Base-by-base conservation (phyloP, 30 jellyfish, hydroid and myxozoan genomes). In the Hydractinia symbiolongicarpus region DNA sequence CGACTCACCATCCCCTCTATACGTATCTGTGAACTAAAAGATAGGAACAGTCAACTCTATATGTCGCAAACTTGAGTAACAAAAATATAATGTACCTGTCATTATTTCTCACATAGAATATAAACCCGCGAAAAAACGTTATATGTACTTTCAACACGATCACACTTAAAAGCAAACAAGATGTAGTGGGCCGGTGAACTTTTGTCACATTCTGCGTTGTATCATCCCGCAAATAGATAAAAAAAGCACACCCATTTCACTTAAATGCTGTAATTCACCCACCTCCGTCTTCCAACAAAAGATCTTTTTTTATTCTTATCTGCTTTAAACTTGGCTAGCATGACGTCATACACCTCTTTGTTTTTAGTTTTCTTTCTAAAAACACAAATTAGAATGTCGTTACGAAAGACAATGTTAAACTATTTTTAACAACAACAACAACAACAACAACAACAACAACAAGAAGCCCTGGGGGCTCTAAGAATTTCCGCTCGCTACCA, bases 321-420 rank as follows among this genome's bases (percentile, higher is more conserved):
- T 40, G 86, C 97, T 80, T 89, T 89, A 88, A 84, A 89, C 44
- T 84, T 84, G 66, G 81, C 87, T 60, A 89, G 75, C 97, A 89
- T 89, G 40, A 60, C 87, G 79, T 89, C 93, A 70, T 89, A 89
- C 53, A 89, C 83, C 82, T 89, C 97, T 58, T 82, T 66, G 62
- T 77, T 77, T n/a, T 58, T 77, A 51, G 52, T 51, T 7, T 64
- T 44, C 17, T 51, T 64, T 44, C 40, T 7, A 58, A 11, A 57
- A 58, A 16, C 15, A 3, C 0, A 13, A 16, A 58, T 11, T 58
- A 11, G 17, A 58, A 58, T 64, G 2, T 64, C 74, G 40, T 9
- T n/a, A 64, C 19, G 69, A 58, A 16, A 58, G 15, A 58, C 15
- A 58, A 2, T 16, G 17, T 16, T 11, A 58, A n/a, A 11, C 19